phyloP scores from a whole-genome alignment of 2,113 vertebrate species.

The Mesoclemmys tuberculata region DNA sequence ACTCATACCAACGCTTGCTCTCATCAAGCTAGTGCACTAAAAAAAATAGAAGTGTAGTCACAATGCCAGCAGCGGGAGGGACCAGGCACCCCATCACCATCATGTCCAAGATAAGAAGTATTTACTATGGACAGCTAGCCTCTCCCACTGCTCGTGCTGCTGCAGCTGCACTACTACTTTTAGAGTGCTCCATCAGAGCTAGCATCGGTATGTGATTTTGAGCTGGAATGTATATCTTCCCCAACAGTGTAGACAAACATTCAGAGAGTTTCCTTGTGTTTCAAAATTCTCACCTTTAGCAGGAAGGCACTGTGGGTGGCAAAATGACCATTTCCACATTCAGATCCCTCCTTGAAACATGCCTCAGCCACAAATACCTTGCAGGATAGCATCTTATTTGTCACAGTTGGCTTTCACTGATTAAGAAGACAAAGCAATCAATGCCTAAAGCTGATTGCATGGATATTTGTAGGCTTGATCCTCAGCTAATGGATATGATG shows the following conservation, averaged over 20 bases:
- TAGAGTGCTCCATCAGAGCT: background rate
- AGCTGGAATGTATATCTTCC: background rate
- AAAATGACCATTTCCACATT: background rate
- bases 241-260: background rate
- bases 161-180: background rate
- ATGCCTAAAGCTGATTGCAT: accelerated
- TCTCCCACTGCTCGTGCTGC: background rate
- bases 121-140: background rate
- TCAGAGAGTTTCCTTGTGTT: background rate
- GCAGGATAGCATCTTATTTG: background rate
- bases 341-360: accelerated
- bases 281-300: background rate
- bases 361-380: background rate
- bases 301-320: background rate
- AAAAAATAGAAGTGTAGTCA: background rate
- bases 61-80: no score
- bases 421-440: background rate
- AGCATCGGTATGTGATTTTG: background rate
- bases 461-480: background rate
- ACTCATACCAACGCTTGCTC: background rate
- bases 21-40: background rate
- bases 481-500: background rate
- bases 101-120: background rate
- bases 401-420: background rate
- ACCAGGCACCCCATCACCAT: background rate